Base-by-base conservation (phyloP, 1,140 invertebrate genomes). In the Camponotus floridanus region DNA sequence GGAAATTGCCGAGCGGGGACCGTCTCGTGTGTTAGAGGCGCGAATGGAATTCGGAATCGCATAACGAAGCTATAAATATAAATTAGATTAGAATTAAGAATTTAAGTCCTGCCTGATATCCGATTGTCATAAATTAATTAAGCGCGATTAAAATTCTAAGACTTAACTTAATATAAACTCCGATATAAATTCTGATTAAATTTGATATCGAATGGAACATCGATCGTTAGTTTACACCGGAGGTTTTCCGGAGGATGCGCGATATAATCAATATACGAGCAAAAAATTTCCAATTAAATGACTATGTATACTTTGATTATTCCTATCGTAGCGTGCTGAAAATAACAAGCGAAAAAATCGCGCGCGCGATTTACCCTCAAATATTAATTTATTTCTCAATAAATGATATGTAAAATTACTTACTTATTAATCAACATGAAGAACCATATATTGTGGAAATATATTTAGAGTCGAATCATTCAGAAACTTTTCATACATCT, bases 21-120 rank as follows among this genome's bases (percentile, higher is more conserved):
- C 13, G 39, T n/a, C 11, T 36, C 39, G 57, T 74, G 55, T n/a
- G 51, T 48, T 9, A 26, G 31, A 86, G 45, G 76, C n/a, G 62
- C 68, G 70, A 80, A 80, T 68, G 33, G 45, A 51, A 83, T 85
- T 71, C 76, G 55, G 18, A 18, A 11, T 57, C 31, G 76, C 70
- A 70, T 73, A 68, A 88, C 86, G 62, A 88, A 80, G 76, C 86
- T 84, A 88, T 87, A 84, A 87, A 88, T 87, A 87, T 88, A 87
- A 76, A 87, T 88, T 51, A 87, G 21, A 73, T 33, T 36, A 21
- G 11, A n/a, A 71, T 42, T 21, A 18, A 39, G 68, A 70, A 33
- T 55, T 8, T 5, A 6, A 51, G 26, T 45, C 21, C 18, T 26
- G 21, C 48, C 13, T 65, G 62, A 15, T 48, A 78, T 57, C 64